A percentile compares a stretch with the other conserved stretches of the same genome.
Evolutionary conservation across 2,888 invertebrate genomes (phyloP).

Genomic region (Trichogramma evanescens): DNA sequence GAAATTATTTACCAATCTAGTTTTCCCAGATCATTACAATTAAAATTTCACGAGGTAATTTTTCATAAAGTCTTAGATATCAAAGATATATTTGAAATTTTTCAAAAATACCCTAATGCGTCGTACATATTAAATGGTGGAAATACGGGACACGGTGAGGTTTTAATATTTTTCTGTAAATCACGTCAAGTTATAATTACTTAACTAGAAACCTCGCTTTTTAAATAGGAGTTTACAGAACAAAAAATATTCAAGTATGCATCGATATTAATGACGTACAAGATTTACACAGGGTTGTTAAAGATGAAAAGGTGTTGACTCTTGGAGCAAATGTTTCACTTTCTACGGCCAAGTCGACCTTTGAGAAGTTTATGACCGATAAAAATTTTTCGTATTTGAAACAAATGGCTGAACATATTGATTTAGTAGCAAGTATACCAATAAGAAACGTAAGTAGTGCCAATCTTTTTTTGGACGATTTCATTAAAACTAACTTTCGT

Average conservation of each 20-base stretch:
- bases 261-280: conserved; percentile 50
- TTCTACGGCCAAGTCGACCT: conserved; percentile 53
- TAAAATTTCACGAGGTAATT: conserved; percentile 27
- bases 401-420: conserved; percentile 57
- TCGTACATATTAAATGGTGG: conserved; percentile 63
- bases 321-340: conserved; percentile 57
- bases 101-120: conserved; percentile 47
- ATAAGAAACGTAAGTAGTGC: conserved; percentile 61
- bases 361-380: conserved; percentile 45
- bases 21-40: background rate
- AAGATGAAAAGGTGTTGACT: conserved; percentile 36
- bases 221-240: conserved; percentile 6
- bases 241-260: conserved; percentile 34
- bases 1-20: conserved; percentile 8
- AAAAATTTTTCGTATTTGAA: conserved; percentile 55
- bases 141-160: conserved; percentile 66
- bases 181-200: background rate
- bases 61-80: conserved; percentile 58
- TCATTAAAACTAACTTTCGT: conserved; percentile 11
- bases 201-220: background rate
- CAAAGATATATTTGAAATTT: conserved; percentile 53
- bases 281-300: conserved; percentile 44
- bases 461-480: background rate
- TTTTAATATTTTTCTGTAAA: background rate
- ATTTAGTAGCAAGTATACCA: conserved; percentile 63